Percentiles rank a stretch among this genome's conserved stretches.
These are phyloP conservation scores for Tricholaema leucomelas DNA, from an alignment of 2,113 vertebrate species.

Conservation along the genomic window DNA sequence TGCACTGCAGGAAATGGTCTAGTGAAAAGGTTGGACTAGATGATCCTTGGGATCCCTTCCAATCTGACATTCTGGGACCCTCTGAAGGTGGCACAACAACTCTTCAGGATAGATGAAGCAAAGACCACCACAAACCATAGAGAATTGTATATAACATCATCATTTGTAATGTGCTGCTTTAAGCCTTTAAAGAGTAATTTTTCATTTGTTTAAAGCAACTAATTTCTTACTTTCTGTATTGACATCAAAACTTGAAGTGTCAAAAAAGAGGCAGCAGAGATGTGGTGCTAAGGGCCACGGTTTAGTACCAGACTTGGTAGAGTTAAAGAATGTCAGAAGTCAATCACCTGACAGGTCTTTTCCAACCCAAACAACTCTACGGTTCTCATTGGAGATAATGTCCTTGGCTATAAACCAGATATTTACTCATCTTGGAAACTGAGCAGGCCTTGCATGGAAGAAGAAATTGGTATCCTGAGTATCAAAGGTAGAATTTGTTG, in stretches of 20 bases:
- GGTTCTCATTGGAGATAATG: not conserved
- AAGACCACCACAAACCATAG: not conserved
- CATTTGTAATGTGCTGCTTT: not conserved
- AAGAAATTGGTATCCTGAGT: not conserved
- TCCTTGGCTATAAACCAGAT: not conserved
- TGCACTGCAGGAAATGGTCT: not conserved
- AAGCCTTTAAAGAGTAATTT: not conserved
- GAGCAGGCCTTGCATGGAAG: fast-evolving
- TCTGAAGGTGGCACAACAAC: not conserved
- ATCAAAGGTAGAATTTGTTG: not conserved
- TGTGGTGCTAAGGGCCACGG: too few species aligned
- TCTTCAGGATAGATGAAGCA: not conserved
- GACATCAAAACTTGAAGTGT: not conserved
- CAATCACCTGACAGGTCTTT: too few species aligned
- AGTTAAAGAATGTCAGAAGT: too few species aligned
- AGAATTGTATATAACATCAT: not conserved
- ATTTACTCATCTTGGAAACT: not conserved
- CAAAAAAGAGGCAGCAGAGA: too few species aligned
- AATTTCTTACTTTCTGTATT: not conserved
- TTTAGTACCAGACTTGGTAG: too few species aligned
- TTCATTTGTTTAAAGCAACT: not conserved
- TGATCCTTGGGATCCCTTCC: too few species aligned
- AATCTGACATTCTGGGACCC: too few species aligned
- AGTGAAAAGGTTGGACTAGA: not conserved
- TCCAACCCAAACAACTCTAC: too few species aligned